Conservation (phyloP, 2,888 invertebrate species). For the Fragum whitleyi region DNA sequence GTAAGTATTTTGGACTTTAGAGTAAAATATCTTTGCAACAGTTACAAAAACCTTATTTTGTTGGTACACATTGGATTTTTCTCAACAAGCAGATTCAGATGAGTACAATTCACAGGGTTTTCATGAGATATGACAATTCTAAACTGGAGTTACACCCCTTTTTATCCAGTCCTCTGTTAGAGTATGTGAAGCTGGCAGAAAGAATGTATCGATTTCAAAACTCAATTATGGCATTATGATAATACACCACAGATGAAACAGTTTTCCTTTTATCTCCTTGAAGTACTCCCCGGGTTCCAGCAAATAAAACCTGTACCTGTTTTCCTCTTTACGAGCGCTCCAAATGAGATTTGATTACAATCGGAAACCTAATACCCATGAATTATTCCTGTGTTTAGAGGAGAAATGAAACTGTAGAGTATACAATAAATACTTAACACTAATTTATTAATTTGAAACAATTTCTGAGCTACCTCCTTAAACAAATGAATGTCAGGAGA, state of each 20-base stretch:
- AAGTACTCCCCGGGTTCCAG: constrained; percentile 5
- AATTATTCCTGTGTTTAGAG: constrained; percentile 23
- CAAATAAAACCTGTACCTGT: constrained; percentile 24
- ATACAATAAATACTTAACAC: constrained; percentile 28
- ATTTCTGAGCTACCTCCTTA: constrained; percentile 2
- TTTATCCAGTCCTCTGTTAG: too few species aligned
- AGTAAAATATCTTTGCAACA: too few species aligned
- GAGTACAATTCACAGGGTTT: too few species aligned
- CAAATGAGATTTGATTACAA: constrained; percentile 25
- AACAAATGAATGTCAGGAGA: constrained; percentile 15
- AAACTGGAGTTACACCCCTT: too few species aligned
- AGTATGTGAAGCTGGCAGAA: background rate
- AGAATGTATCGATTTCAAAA: background rate
- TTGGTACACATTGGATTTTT: too few species aligned
- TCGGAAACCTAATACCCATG: constrained; percentile 21
- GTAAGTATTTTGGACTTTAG: too few species aligned
- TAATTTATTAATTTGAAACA: constrained; percentile 30
- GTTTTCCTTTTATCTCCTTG: background rate
- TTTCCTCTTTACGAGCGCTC: constrained; percentile 17
- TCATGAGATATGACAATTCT: too few species aligned
- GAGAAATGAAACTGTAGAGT: constrained; percentile 16
- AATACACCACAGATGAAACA: background rate
- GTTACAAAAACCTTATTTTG: too few species aligned
- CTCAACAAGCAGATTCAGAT: too few species aligned
- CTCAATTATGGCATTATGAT: background rate